phyloP scores from a whole-genome alignment of 2,797 vertebrate genomes.

The Chlorospingus semifuscus region DNA sequence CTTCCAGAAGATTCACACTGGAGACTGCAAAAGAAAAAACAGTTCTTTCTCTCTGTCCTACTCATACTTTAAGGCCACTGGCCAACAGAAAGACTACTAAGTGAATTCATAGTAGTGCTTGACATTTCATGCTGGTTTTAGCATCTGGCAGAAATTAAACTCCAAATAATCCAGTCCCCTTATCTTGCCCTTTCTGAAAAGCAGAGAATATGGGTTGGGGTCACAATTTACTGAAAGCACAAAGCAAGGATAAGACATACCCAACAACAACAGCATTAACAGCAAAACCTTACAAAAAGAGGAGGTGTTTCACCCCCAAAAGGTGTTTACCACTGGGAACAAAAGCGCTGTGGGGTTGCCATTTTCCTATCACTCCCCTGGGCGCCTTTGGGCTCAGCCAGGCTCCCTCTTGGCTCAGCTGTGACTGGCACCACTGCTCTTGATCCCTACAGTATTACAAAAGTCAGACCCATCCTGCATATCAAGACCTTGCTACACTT shows the following conservation, averaged over 20 bases:
- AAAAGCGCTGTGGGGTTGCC: rapidly evolving
- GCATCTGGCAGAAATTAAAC: neutral
- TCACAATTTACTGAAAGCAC: neutral
- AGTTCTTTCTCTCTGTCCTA: neutral
- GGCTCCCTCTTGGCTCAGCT: neutral
- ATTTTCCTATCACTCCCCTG: no score
- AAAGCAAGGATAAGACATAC: neutral
- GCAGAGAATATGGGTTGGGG: rapidly evolving
- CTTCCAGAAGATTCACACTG: neutral
- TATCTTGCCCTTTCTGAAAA: neutral
- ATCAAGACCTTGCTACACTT: neutral
- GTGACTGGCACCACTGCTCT: neutral
- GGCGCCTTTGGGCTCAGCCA: rapidly evolving
- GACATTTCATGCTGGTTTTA: neutral
- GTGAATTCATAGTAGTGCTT: neutral
- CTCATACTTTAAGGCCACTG: neutral
- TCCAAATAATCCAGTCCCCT: neutral
- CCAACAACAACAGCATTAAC: neutral
- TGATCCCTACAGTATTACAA: neutral
- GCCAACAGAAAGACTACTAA: neutral
- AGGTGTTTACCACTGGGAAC: neutral
- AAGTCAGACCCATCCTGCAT: neutral
- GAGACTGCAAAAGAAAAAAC: neutral
- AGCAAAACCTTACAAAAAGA: neutral
- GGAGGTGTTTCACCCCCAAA: neutral